Base-by-base conservation (phyloP, 1,140 invertebrate genomes). In the Thaumatotibia leucotreta region DNA sequence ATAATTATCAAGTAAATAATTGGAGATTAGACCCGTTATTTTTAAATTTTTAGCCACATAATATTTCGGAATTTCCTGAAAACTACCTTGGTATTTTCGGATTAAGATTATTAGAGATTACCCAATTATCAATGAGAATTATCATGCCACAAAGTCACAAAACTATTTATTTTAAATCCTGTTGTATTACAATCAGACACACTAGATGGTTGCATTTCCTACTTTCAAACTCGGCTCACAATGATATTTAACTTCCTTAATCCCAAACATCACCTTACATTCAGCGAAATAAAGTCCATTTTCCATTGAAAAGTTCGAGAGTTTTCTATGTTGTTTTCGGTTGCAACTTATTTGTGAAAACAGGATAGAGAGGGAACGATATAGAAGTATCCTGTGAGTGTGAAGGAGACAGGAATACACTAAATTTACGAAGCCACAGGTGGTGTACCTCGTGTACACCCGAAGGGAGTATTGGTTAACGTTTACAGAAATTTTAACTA, bases 341-440 rank as follows among this genome's bases (percentile, higher is more conserved):
- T 84, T 88, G 82, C 81, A 88, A 88, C 82, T 89, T 88, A 88
- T 90, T 88, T 88, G 88, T 86, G 88, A 88, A 88, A 90, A 90
- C 86, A 86, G 67, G 84, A 74, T 62, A 27, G 74, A 88, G 61
- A 17, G 82, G 75, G 83, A 84, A 31, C 54, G 74, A 10, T 67
- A 64, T 73, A 76, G 64, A 49, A 31, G 27, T 68, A 58, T 66
- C 49, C 31, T 58, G 33, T 70, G 64, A 23, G 82, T 66, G 67
- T 4, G 69, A 90, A 49, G 63, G 74, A 67, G 83, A 83, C 27
- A 61, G 77, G 67, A 70, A 79, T 82, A 88, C 78, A 82, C 83
- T 85, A 90, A 90, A 90, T 88, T 90, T 88, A 88, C 83, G 83
- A 79, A 90, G 84, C 88, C 82, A 90, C 88, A 90, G 88, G 88